Conservation (phyloP, 2,888 invertebrate genomes). For the Iselma pallidipennis region DNA sequence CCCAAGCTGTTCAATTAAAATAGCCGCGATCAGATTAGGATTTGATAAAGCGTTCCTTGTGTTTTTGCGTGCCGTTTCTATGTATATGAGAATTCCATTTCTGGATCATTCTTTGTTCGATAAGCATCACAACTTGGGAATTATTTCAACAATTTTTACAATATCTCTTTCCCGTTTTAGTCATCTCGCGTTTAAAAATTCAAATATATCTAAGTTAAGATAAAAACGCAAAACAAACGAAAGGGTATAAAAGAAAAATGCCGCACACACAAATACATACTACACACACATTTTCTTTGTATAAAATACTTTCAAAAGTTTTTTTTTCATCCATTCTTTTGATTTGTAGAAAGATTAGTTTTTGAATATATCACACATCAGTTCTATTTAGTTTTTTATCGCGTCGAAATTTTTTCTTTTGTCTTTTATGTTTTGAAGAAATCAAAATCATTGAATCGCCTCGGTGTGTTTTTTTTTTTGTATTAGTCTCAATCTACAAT, state of each 20-base stretch:
- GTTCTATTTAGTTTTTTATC: background rate
- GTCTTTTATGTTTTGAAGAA: background rate
- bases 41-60: conserved; percentile 21
- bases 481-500: conserved; percentile 7
- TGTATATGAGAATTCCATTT: conserved; percentile 33
- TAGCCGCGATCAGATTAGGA: conserved; percentile 20
- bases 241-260: conserved; percentile 34
- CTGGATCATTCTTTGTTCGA: conserved; percentile 35
- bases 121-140: conserved; percentile 32
- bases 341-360: conserved; percentile 36
- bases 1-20: conserved; percentile 21
- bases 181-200: conserved; percentile 39
- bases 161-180: conserved; percentile 35
- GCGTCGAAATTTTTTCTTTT: background rate
- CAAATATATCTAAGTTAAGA: conserved; percentile 36
- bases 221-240: conserved; percentile 31
- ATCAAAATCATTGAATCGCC: conserved; percentile 5
- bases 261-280: conserved; percentile 13
- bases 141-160: conserved; percentile 41
- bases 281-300: background rate
- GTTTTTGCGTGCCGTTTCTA: conserved; percentile 28
- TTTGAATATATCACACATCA: conserved; percentile 29
- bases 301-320: conserved; percentile 36
- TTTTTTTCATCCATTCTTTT: conserved; percentile 18
- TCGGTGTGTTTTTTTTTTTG: no score